Conservation (phyloP, 2,113 vertebrate species). For the Paedocypris sp. region DNA sequence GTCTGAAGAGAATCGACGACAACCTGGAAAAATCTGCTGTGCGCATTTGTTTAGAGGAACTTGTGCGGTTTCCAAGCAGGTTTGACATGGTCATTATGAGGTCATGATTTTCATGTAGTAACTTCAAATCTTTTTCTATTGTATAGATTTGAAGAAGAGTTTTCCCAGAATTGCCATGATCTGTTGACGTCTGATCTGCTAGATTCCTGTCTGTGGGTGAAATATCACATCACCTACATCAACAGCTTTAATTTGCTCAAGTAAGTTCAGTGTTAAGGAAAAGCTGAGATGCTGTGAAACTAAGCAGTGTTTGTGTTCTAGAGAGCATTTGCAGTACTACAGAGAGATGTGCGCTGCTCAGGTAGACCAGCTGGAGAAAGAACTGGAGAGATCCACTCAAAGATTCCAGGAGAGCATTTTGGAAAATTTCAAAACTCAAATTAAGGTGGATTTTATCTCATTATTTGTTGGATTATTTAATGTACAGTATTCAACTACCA, state of each 20-base stretch:
- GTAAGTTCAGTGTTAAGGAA: constrained; percentile 40
- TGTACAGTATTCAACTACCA: too few species aligned
- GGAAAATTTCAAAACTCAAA: constrained; percentile 45
- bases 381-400: constrained; percentile 32
- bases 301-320: constrained; percentile 27
- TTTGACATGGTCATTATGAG: too few species aligned
- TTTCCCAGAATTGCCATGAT: constrained; percentile 23
- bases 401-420: constrained; percentile 39
- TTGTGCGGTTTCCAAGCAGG: constrained; percentile 28
- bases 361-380: constrained; percentile 33
- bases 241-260: constrained; percentile 55
- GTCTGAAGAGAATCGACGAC: constrained; percentile 12
- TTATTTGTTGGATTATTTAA: too few species aligned
- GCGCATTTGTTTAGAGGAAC: constrained; percentile 12
- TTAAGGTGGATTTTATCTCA: constrained; percentile 40
- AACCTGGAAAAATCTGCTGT: constrained; percentile 8
- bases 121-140: neutral
- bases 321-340: constrained; percentile 48
- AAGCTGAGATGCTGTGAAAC: neutral
- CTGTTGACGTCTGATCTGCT: constrained; percentile 22
- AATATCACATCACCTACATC: constrained; percentile 56
- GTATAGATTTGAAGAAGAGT: constrained; percentile 47
- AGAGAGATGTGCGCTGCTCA: constrained; percentile 14
- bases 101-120: neutral
- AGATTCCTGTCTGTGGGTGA: constrained; percentile 33